phyloP scores from a whole-genome alignment of 2,797 vertebrate genomes.

The Acrocephalus scirpaceus region DNA sequence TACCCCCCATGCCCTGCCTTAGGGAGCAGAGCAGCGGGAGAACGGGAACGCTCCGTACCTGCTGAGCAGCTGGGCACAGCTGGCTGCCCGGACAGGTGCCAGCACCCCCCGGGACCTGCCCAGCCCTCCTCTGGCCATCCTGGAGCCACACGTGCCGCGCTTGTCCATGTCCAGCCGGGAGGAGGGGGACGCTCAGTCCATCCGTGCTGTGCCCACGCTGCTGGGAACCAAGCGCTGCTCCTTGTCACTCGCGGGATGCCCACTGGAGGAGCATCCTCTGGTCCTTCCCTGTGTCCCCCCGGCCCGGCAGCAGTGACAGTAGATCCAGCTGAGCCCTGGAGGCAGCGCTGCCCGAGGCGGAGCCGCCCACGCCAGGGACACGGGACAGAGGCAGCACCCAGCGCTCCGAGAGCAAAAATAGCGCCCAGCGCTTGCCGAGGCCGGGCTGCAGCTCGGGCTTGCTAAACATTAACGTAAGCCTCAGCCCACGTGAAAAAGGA shows the following conservation, averaged over 20 bases:
- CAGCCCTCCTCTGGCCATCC: not conserved
- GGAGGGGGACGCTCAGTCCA: not conserved
- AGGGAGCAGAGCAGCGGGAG: fast-evolving
- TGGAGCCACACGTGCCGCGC: not conserved
- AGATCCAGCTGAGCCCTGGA: not conserved
- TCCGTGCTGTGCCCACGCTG: fast-evolving
- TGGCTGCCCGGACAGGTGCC: not conserved
- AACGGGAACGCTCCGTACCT: conserved; percentile 23
- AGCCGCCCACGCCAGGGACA: not conserved
- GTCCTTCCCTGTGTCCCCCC: not conserved
- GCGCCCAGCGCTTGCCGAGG: not conserved
- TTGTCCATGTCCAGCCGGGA: not conserved
- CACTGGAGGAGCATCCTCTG: not conserved
- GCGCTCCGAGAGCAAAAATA: fast-evolving
- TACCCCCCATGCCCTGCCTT: not conserved
- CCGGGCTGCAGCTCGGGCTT: not conserved
- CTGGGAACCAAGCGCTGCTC: fast-evolving
- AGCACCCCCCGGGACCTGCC: not conserved
- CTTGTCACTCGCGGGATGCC: not conserved
- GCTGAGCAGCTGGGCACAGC: not conserved
- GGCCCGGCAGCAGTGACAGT: fast-evolving
- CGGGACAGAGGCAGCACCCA: no score
- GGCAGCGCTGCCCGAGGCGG: not conserved
- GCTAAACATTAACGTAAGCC: not conserved
- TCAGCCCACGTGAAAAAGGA: not conserved